Evolutionary conservation across 2,888 invertebrate species (phyloP), one percentile per base, ranked within the genome.

Genomic region (Neuroscelio doddi): DNA sequence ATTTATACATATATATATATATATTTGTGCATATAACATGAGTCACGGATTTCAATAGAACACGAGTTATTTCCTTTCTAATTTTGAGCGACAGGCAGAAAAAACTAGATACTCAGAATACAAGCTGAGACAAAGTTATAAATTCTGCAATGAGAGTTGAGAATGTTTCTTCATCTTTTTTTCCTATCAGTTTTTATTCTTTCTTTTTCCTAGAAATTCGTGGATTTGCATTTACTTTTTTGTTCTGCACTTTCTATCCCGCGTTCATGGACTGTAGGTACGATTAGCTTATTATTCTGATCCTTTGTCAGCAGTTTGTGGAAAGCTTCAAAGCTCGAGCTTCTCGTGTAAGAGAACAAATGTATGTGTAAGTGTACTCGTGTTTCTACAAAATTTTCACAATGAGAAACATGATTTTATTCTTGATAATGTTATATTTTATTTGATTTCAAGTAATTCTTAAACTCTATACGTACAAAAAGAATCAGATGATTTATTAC

Each of bases 231-330:
- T 64, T 68, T 63, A 63, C 57, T 67, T 63, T 52, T 57, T 42
- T 64, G 50, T 67, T 64, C 56, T 56, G 45, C 46, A 57, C 27
- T 45, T 50, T 63, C 56, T 63, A 57, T 65, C 53, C 44, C 59
- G 47, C 61, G 61, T 57, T 66, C 55, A 62, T 51, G 66, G 62
- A 57, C 61, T 61, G 64, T 69, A 63, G 57, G 61, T 65, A 75
- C 78, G 79, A 78, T 78, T 78, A 78, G 79, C 78, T 76, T 76
- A 77, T 79, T 77, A 79, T 78, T 77, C 74, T 67, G 62, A 64
- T 68, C 68, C 75, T 78, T 79, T 79, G 78, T 78, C 77, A 77
- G 75, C 63, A 69, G 65, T 68, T 71, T 58, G 57, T 57, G 44
- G 58, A 56, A 51, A 64, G 58, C 64, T 66, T 71, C 72, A 74